These are phyloP conservation scores for Lamprotornis superbus DNA, from an alignment of 2,113 vertebrate genomes.

Conservation along the genomic window DNA sequence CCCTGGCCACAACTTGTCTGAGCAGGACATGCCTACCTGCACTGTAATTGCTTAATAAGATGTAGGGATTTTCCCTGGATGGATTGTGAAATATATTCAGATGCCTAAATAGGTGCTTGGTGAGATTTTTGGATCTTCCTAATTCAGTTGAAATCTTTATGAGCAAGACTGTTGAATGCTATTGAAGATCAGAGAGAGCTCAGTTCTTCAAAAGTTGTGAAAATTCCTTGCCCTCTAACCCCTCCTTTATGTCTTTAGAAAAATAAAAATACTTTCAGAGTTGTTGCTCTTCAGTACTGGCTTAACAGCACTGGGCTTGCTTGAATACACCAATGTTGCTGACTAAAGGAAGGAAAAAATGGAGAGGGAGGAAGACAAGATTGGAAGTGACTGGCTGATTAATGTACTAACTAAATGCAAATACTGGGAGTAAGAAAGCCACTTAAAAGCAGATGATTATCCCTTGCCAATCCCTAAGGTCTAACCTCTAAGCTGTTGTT, in stretches of 20 bases:
- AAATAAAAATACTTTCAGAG: background rate
- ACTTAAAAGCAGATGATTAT: constrained; percentile 7
- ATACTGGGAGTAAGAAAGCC: background rate
- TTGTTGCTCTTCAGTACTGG: background rate
- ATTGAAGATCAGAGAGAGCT: background rate
- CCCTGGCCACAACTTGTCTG: background rate
- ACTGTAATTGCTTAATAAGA: background rate
- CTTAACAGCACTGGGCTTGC: background rate
- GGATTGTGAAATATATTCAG: background rate
- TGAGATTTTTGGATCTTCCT: background rate
- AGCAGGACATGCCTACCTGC: background rate
- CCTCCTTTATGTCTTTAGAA: background rate
- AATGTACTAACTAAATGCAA: background rate
- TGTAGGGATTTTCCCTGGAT: background rate
- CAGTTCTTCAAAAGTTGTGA: background rate
- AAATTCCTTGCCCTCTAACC: background rate
- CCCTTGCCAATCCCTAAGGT: background rate
- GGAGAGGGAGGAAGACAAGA: background rate
- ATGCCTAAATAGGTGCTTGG: background rate
- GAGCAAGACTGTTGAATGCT: background rate
- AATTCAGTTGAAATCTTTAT: background rate
- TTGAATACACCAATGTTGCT: background rate
- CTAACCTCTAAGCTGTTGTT: background rate
- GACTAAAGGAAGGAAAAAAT: background rate
- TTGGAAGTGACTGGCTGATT: background rate